phyloP scores from a whole-genome alignment of 2,797 vertebrate species.

The Pteropus rufus region DNA sequence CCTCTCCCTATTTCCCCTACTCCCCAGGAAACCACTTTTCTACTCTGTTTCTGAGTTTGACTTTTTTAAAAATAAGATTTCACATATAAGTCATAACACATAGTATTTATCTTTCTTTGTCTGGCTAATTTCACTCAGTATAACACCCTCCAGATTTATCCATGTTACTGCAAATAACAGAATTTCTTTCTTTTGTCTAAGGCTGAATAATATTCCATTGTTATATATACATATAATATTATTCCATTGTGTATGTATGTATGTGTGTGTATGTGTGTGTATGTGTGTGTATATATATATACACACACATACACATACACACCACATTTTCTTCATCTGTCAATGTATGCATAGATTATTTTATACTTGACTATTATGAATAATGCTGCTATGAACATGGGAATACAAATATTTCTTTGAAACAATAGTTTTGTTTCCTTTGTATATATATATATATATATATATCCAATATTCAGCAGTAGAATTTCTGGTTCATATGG shows the following conservation, averaged over 20 bases:
- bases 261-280: too few species aligned
- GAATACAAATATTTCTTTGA: not conserved
- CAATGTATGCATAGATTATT: not conserved
- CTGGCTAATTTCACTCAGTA: not conserved
- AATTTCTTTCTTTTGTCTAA: not conserved
- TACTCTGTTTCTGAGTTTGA: not conserved
- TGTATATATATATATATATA: too few species aligned
- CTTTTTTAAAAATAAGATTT: not conserved
- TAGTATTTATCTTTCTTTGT: not conserved
- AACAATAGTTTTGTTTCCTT: not conserved
- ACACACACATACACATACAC: too few species aligned
- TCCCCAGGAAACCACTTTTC: not conserved
- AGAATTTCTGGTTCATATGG: not conserved
- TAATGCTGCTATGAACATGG: not conserved
- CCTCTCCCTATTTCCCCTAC: not conserved
- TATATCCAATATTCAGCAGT: not conserved
- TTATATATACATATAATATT: too few species aligned
- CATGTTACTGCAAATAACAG: not conserved
- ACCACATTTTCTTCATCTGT: not conserved
- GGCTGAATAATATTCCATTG: not conserved
- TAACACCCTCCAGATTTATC: not conserved
- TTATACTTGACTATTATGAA: not conserved
- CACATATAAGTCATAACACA: not conserved
- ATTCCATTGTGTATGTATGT: too few species aligned
- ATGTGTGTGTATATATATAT: not conserved